Conservation (phyloP, 2,797 vertebrate genomes). For the Arremon aurantiirostris region DNA sequence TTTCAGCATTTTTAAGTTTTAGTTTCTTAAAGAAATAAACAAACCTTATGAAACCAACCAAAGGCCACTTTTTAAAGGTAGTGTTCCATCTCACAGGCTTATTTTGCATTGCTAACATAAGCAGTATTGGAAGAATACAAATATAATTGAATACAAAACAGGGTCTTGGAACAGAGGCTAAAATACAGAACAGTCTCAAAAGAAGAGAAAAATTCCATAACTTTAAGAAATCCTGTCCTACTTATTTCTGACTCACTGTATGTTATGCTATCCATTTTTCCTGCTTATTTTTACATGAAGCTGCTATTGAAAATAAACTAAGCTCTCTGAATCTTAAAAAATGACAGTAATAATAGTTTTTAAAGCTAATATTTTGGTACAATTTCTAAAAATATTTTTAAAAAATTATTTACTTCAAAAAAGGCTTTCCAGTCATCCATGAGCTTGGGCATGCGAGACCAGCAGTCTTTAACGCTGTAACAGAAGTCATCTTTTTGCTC, state of each 20-base stretch:
- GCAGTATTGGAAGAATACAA: background rate
- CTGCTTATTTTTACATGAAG: background rate
- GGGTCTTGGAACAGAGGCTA: background rate
- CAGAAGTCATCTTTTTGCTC: slow-evolving; percentile 75
- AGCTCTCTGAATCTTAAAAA: background rate
- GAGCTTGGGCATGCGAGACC: slow-evolving; percentile 44
- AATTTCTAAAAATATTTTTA: background rate
- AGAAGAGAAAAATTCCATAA: background rate
- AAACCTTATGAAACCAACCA: background rate
- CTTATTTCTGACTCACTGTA: background rate
- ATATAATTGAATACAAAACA: background rate
- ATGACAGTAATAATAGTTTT: background rate
- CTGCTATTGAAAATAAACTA: background rate
- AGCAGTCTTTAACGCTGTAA: slow-evolving; percentile 75
- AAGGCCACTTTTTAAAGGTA: background rate
- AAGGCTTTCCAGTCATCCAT: slow-evolving; percentile 84
- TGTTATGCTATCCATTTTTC: background rate
- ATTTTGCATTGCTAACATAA: background rate
- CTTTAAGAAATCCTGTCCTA: background rate
- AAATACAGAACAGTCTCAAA: background rate
- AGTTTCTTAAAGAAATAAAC: background rate
- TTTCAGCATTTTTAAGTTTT: background rate
- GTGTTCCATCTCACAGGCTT: background rate
- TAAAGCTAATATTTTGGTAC: background rate
- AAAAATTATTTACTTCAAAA: slow-evolving; percentile 78